Evolutionary conservation across 2,888 invertebrate genomes (phyloP).

Genomic region (Diarsia dahlii): DNA sequence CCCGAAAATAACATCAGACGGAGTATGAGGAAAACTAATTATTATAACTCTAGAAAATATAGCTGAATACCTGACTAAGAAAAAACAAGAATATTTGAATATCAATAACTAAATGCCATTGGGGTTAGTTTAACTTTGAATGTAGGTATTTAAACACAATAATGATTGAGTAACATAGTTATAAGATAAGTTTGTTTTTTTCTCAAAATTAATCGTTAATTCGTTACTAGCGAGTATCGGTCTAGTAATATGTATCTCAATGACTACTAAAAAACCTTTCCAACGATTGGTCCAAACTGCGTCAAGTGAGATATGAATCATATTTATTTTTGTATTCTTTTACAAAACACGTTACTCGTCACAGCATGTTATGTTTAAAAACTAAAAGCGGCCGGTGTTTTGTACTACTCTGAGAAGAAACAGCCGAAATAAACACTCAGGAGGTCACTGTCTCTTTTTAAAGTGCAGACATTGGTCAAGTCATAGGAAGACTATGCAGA

Average conservation of each 20-base stretch:
- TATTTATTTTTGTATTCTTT: too few relatives aligned
- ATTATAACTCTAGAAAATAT: conserved; percentile 33
- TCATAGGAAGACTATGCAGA: too few relatives aligned
- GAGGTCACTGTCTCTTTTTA: too few relatives aligned
- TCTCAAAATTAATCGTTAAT: background rate
- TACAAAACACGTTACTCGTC: too few relatives aligned
- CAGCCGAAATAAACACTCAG: too few relatives aligned
- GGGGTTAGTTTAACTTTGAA: background rate
- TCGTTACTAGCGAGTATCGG: background rate
- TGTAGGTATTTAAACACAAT: background rate
- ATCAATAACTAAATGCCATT: background rate
- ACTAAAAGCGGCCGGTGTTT: too few relatives aligned
- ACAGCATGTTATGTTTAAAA: too few relatives aligned
- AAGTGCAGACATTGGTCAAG: too few relatives aligned
- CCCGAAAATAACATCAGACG: conserved; percentile 75
- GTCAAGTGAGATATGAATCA: too few relatives aligned
- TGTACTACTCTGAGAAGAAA: too few relatives aligned
- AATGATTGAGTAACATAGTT: background rate
- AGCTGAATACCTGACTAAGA: conserved; percentile 9
- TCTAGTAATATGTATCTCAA: background rate
- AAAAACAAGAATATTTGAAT: background rate
- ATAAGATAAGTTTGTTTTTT: background rate
- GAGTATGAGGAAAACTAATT: conserved; percentile 59
- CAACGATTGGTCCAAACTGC: too few relatives aligned
- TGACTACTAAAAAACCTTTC: too few relatives aligned